Conservation (phyloP, 2,113 vertebrate genomes). For the Dryoscopus gambensis region DNA sequence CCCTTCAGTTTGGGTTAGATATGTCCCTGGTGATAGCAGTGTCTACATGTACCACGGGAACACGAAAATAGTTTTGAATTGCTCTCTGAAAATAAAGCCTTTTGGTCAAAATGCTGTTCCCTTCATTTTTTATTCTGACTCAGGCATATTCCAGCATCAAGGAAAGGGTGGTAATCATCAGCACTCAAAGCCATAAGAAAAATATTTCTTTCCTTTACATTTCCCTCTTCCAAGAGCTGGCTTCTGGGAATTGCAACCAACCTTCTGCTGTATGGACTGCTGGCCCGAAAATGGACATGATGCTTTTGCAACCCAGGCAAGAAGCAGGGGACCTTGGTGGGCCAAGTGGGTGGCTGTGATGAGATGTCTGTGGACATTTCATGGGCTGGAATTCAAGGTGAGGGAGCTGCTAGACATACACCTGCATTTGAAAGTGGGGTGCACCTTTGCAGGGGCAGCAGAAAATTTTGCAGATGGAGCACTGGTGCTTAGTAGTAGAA, state of each 20-base stretch:
- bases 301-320: background rate
- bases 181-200: background rate
- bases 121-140: background rate
- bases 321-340: accelerated
- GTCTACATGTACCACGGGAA: background rate
- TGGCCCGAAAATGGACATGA: background rate
- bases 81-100: background rate
- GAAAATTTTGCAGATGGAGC: background rate
- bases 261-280: background rate
- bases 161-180: background rate
- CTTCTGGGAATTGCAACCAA: background rate
- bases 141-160: background rate
- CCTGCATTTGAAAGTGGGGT: background rate
- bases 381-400: background rate
- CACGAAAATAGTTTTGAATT: background rate
- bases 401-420: background rate
- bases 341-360: accelerated
- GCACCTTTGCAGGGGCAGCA: background rate
- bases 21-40: accelerated
- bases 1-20: background rate
- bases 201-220: background rate
- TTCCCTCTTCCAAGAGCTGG: background rate
- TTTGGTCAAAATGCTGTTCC: background rate
- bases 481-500: accelerated
- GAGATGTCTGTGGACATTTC: background rate